phyloP scores from a whole-genome alignment of 2,888 invertebrate species.

The Lycaena phlaeas region DNA sequence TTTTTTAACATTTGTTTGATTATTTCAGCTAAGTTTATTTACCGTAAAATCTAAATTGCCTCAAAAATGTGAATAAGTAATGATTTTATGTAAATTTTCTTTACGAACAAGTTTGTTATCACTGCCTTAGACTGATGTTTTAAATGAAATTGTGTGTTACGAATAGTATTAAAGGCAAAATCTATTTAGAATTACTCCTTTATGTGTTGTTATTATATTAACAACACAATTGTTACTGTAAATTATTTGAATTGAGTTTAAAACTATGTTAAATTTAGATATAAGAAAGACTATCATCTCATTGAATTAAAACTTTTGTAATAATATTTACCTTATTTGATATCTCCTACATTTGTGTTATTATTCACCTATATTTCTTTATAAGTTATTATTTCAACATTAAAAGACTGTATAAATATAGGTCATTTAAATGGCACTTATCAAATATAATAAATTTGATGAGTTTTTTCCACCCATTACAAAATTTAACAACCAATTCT shows the following conservation, averaged over 20 bases:
- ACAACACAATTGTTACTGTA: conserved; percentile 58
- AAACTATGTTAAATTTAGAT: conserved; percentile 26
- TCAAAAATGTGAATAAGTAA: background rate
- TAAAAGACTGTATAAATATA: background rate
- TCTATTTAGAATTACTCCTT: conserved; percentile 39
- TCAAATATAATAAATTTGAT: too few species aligned
- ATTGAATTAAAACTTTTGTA: conserved; percentile 48
- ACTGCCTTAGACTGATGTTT: conserved; percentile 71
- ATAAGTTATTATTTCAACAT: background rate
- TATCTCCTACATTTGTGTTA: conserved; percentile 5
- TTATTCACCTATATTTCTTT: conserved; percentile 30
- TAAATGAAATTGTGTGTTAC: conserved; percentile 50
- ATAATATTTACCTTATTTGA: conserved; percentile 29
- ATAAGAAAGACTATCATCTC: conserved; percentile 30
- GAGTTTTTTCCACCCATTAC: too few species aligned
- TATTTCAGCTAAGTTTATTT: too few species aligned
- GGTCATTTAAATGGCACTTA: background rate
- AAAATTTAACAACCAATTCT: background rate
- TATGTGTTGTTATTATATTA: conserved; percentile 58
- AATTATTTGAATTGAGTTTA: conserved; percentile 65
- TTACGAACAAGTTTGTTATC: conserved; percentile 49
- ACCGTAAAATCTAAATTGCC: background rate
- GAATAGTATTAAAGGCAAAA: conserved; percentile 48
- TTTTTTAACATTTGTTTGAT: background rate
- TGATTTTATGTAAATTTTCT: conserved; percentile 15